Conservation (phyloP, 2,113 vertebrate genomes). For the Hippocampus zosterae region DNA sequence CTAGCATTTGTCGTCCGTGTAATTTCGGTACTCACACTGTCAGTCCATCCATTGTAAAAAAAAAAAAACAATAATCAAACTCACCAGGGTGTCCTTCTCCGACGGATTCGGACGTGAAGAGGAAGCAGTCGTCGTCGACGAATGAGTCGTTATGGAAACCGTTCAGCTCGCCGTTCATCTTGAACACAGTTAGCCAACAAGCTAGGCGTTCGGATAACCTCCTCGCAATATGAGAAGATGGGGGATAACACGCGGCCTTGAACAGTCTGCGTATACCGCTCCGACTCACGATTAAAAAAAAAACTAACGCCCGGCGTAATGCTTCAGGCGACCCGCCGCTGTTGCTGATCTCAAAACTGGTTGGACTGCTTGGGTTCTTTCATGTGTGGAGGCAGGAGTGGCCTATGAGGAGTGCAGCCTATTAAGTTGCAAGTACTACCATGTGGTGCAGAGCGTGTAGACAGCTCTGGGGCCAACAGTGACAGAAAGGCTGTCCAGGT, state of each 20-base stretch:
- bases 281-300: neutral
- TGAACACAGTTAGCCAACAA: conserved; percentile 21
- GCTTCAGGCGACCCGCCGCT: neutral
- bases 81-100: conserved; percentile 82
- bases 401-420: conserved; percentile 22
- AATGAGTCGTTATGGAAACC: conserved; percentile 77
- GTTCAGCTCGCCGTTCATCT: conserved; percentile 83
- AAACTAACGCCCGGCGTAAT: neutral
- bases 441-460: conserved; percentile 31
- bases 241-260: neutral
- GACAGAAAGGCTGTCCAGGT: neutral
- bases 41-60: neutral
- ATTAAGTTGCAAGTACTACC: conserved; percentile 33
- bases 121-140: conserved; percentile 83
- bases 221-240: neutral
- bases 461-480: neutral
- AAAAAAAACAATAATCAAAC: conserved; percentile 17
- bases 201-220: conserved; percentile 13
- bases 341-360: neutral
- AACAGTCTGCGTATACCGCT: no score
- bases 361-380: neutral
- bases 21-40: neutral
- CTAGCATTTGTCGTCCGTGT: conserved; percentile 8
- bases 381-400: neutral
- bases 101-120: conserved; percentile 89